These are phyloP conservation scores for Caenorhabditis sp. DNA, from an alignment of 2,888 invertebrate species.

Conservation along the genomic window DNA sequence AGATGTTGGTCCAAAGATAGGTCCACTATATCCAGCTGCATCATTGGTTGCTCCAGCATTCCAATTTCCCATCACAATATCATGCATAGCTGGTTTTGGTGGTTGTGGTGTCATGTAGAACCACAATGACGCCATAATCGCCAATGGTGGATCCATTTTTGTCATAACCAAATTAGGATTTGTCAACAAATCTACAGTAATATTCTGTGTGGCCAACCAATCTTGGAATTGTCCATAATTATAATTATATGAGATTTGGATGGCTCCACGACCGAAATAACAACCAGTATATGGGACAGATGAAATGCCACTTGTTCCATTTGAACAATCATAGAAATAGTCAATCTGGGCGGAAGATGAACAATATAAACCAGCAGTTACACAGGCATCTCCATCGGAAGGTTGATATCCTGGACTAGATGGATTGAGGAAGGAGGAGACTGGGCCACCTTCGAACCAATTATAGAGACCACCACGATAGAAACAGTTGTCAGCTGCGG, in stretches of 20 bases:
- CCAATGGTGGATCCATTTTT: slow-evolving; percentile 63
- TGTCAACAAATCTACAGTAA: slow-evolving; percentile 52
- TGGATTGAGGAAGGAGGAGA: slow-evolving; percentile 50
- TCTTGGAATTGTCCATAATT: slow-evolving; percentile 66
- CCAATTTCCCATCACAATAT: slow-evolving; percentile 68
- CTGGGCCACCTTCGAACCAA: slow-evolving; percentile 68
- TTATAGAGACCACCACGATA: slow-evolving; percentile 68
- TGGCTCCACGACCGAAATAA: slow-evolving; percentile 66
- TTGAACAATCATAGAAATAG: slow-evolving; percentile 59
- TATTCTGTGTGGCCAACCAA: slow-evolving; percentile 52
- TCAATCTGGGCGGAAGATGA: slow-evolving; percentile 48
- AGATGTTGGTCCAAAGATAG: slow-evolving; percentile 64
- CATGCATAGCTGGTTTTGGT: slow-evolving; percentile 71
- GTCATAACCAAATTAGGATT: slow-evolving; percentile 62
- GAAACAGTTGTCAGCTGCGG: slow-evolving; percentile 61
- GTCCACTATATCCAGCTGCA: slow-evolving; percentile 56
- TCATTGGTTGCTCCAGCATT: slow-evolving; percentile 48
- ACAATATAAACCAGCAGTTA: slow-evolving; percentile 50
- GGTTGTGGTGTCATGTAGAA: slow-evolving; percentile 71
- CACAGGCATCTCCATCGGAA: slow-evolving; percentile 54
- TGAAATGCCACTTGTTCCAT: slow-evolving; percentile 12
- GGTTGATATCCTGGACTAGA: slow-evolving; percentile 57
- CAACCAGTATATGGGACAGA: slow-evolving; percentile 50
- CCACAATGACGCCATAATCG: slow-evolving; percentile 64
- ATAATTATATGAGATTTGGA: slow-evolving; percentile 67